These are phyloP conservation scores for Hemiprocne comata DNA, from an alignment of 2,113 vertebrate species.

Conservation along the genomic window DNA sequence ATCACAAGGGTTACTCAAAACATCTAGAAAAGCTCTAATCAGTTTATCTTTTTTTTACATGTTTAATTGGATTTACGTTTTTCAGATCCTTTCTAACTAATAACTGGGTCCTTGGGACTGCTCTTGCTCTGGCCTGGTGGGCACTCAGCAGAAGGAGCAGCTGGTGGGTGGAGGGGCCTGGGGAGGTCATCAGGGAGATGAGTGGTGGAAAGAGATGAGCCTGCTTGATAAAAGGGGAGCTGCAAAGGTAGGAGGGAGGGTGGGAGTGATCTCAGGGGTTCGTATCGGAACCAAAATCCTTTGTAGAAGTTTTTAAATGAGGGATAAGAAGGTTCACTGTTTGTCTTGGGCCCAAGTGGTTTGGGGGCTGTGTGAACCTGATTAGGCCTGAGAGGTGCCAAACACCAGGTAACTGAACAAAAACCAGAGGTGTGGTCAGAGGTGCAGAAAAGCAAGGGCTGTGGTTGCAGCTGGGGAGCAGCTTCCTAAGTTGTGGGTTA, in stretches of 20 bases:
- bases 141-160: background rate
- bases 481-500: too few relatives aligned
- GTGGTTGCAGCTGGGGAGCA: too few relatives aligned
- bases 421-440: too few relatives aligned
- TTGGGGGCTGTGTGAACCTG: too few relatives aligned
- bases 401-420: too few relatives aligned
- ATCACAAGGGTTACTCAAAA: background rate
- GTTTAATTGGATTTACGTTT: background rate
- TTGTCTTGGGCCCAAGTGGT: too few relatives aligned
- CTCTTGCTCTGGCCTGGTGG: background rate
- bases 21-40: background rate
- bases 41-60: background rate
- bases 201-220: too few relatives aligned
- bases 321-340: background rate
- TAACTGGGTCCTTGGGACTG: background rate
- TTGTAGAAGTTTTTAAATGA: background rate
- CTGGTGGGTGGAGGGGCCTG: background rate
- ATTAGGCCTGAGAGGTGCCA: too few relatives aligned
- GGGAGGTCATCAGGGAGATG: background rate
- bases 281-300: fast-evolving
- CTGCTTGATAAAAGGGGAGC: background rate
- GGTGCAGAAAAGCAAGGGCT: too few relatives aligned
- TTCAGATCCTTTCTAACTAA: background rate
- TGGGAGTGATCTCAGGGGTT: background rate
- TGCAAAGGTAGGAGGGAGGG: background rate